These are phyloP conservation scores for Cheirogaleus medius DNA, from an alignment of 2,113 vertebrate genomes.

Conservation along the genomic window DNA sequence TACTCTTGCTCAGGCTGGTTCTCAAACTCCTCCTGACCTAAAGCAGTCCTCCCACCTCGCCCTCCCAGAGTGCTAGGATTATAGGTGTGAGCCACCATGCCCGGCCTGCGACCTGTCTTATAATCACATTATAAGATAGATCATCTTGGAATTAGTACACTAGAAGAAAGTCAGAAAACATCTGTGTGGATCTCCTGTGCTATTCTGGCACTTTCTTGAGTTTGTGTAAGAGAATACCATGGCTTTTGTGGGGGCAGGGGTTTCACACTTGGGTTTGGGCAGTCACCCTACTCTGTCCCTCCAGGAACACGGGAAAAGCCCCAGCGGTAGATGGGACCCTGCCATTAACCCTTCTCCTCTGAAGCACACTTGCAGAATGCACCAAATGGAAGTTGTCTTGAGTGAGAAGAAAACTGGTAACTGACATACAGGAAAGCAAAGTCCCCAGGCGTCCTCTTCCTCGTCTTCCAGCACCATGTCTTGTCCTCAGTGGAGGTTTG, in stretches of 20 bases:
- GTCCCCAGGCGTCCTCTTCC: no score
- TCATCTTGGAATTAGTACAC: not conserved
- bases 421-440: not conserved
- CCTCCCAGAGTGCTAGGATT: no score
- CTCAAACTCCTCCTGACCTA: no score
- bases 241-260: not conserved
- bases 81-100: no score
- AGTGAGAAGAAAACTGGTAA: not conserved
- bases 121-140: not conserved
- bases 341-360: no score
- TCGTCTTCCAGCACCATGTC: no score
- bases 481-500: rapidly evolving
- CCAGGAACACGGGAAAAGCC: not conserved
- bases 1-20: no score
- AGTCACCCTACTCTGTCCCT: not conserved
- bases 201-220: not conserved
- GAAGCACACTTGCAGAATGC: not conserved
- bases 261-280: not conserved
- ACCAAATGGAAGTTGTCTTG: not conserved
- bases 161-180: not conserved
- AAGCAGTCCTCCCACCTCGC: no score
- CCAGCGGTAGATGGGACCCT: not conserved
- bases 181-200: not conserved
- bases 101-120: no score
- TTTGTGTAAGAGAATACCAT: not conserved